These are phyloP conservation scores for Ctenodactylus gundi DNA, from an alignment of 2,113 vertebrate species.

Conservation along the genomic window DNA sequence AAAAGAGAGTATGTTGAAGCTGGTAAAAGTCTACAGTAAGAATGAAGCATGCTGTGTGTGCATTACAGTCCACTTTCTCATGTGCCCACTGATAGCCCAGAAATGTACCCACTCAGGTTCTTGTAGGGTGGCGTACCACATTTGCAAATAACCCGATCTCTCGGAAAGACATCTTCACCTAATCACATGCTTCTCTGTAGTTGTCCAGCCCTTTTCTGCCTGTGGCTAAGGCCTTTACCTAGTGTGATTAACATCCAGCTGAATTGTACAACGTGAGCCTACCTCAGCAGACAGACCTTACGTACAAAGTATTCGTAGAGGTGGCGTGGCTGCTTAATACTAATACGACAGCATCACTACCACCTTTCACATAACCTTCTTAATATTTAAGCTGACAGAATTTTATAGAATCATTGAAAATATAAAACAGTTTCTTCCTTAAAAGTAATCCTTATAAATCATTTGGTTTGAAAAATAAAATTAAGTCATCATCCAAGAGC, in stretches of 20 bases:
- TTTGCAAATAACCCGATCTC: neutral
- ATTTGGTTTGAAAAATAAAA: slow-evolving; percentile 22
- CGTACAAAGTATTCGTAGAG: too few relatives aligned
- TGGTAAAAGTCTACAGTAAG: too few relatives aligned
- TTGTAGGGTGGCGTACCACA: neutral
- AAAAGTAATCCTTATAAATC: slow-evolving; percentile 24
- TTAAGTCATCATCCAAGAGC: too few relatives aligned
- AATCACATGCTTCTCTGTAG: neutral
- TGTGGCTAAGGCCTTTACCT: neutral
- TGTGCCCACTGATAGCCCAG: neutral
- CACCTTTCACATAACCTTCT: neutral
- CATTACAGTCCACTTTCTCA: neutral
- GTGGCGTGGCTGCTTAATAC: too few relatives aligned
- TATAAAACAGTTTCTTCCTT: neutral
- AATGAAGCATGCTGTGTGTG: neutral
- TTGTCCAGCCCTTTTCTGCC: neutral
- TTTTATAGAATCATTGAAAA: neutral
- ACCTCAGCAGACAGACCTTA: too few relatives aligned
- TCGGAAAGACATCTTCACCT: neutral
- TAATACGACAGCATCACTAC: neutral
- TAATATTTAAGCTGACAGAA: neutral
- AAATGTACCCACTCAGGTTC: neutral
- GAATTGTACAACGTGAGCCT: neutral
- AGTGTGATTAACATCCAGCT: neutral
- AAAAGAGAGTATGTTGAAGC: too few relatives aligned